Evolutionary conservation across 2,797 vertebrate genomes (phyloP), one percentile per base, ranked within the genome.

Genomic region (Phrynocephalus forsythii): DNA sequence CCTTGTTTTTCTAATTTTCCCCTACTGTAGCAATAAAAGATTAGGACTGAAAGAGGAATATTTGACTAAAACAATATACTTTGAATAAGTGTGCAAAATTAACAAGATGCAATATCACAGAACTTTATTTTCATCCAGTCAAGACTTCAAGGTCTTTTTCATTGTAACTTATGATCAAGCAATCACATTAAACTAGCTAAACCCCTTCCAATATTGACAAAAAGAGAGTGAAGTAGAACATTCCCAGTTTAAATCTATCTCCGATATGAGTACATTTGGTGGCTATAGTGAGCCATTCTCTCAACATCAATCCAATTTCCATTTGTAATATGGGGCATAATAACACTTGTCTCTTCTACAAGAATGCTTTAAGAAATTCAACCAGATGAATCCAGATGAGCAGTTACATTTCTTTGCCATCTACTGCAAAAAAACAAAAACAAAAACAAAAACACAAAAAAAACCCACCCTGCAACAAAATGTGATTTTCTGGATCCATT

Each of bases 1-100:
- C 85, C 91, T 87, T 86, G 84, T 87, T 80, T 86, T 69, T 87
- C 66, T 88, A 90, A 82, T 88, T 69, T 86, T 33, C 83, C 72
- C 83, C 44, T 63, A 50, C 30, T 50, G 48, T 33, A 30, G 30
- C 48, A 67, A 24, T 2, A 73, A 69, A 89, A 16, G 85, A 87
- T 89, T 63, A 44, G 84, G 87, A 88, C 69, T 66, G 69, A 81
- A 30, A 63, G 79, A 89, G 69, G 82, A 1, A 0, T 67, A 30
- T 82, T 90, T 85, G 79, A 67, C 68, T 87, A 78, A 84, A 80
- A 93, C 84, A 90, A 75, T 85, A 71, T 77, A 82, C 83, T 90
- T 84, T 69, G 28, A 84, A 85, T 79, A 86, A 79, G 15, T 67
- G 38, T 85, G 92, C 52, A 86, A 44, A 79, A 75, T 48, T 90